Evolutionary conservation across 2,888 invertebrate genomes (phyloP).

Genomic region (Drosophila nr. fundita): DNA sequence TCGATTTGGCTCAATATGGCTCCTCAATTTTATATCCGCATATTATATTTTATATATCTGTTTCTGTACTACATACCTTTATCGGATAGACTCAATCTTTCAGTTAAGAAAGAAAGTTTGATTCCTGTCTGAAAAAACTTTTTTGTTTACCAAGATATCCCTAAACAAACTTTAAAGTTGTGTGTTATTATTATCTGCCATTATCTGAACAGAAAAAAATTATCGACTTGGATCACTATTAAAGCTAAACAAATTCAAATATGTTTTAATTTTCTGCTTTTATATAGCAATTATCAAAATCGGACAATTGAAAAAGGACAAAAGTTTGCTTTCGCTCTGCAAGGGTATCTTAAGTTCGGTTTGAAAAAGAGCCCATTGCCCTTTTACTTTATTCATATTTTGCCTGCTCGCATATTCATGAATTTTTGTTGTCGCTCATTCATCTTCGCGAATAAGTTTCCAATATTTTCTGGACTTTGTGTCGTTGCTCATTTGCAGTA

Average conservation of each 20-base stretch:
- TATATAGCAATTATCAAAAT: too few relatives aligned
- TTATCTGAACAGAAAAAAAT: too few relatives aligned
- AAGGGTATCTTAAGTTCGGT: not conserved
- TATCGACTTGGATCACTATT: too few relatives aligned
- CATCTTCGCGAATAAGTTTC: constrained; percentile 63
- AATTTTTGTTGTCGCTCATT: constrained; percentile 44
- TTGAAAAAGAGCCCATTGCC: accelerated
- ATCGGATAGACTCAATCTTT: too few relatives aligned
- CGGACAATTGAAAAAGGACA: too few relatives aligned
- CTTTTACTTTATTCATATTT: constrained; percentile 35
- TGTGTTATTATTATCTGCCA: not conserved
- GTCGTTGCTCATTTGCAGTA: constrained; percentile 71
- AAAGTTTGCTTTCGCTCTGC: not conserved
- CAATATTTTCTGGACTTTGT: constrained; percentile 35
- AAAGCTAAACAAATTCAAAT: not conserved
- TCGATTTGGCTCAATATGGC: not conserved
- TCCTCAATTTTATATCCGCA: too few relatives aligned
- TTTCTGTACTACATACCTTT: not conserved
- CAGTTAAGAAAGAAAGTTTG: not conserved
- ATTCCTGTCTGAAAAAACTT: not conserved
- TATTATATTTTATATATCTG: too few relatives aligned
- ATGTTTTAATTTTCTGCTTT: too few relatives aligned
- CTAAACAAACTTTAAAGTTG: not conserved
- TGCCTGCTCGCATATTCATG: constrained; percentile 63
- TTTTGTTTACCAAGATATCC: not conserved